Percentiles rank a stretch among this genome's conserved stretches.
phyloP scores from a whole-genome alignment of 2,797 vertebrate species.

The Halcyon chelicuti region DNA sequence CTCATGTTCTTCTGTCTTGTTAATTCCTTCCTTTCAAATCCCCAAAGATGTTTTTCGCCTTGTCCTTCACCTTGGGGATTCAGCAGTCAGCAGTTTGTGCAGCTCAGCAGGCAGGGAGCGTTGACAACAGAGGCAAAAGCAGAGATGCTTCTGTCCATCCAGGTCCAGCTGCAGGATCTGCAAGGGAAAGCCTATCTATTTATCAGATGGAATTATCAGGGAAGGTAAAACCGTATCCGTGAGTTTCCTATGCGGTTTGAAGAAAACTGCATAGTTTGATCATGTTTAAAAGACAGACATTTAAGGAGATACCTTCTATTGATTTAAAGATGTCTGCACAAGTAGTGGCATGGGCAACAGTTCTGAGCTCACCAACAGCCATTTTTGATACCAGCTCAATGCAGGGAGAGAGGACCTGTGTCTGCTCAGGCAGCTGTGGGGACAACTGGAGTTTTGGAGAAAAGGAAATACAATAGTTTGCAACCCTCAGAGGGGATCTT shows the following conservation, averaged over 20 bases:
- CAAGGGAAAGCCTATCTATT: not conserved
- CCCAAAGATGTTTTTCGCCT: not conserved
- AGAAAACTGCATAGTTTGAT: not conserved
- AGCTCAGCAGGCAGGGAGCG: not conserved
- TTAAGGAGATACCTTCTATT: not conserved
- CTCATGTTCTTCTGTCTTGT: not conserved
- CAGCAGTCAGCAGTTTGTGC: not conserved
- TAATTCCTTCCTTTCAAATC: slow-evolving; percentile 18
- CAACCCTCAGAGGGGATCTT: not conserved
- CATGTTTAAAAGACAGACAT: not conserved
- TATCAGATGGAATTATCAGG: not conserved
- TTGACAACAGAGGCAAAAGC: not conserved
- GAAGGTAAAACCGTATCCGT: not conserved
- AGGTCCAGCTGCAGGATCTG: not conserved
- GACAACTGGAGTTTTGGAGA: not conserved
- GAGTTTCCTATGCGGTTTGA: not conserved
- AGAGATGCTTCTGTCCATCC: not conserved
- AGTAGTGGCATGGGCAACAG: not conserved
- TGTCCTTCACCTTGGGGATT: slow-evolving; percentile 10
- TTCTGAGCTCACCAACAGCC: not conserved
- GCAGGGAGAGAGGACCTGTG: not conserved
- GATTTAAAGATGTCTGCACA: not conserved
- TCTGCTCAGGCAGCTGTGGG: not conserved
- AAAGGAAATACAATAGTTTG: not conserved
- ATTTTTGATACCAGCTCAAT: not conserved